Evolutionary conservation across 64 coral and sea anemone species (phyloP), one percentile per base, ranked within the genome.

Genomic region (Pocillopora damicornis): DNA sequence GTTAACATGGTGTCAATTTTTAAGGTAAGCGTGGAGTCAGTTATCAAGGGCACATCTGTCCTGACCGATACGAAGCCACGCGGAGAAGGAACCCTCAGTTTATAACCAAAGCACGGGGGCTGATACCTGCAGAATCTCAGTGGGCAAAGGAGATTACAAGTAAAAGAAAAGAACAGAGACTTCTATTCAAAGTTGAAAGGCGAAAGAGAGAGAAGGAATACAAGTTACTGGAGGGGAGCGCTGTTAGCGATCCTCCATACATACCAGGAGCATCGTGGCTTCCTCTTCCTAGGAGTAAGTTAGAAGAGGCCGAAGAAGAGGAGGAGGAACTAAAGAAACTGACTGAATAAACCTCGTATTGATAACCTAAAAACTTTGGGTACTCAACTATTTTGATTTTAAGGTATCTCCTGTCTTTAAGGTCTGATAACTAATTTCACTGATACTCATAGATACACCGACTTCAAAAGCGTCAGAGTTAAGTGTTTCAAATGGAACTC

Each of bases 71-170:
- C 25, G 90, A 95, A 72, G 88, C 81, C 1, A 89, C 84, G 1
- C 91, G 97, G 63, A 95, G 83, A 76, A 83, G 34, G 1, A 99
- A 91, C 75, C 97, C 93, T 5, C 90, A 92, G 64, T 88, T 99
- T 15, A 73, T 94, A 36, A 83, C 88, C 15, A 64, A 79, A 38
- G n/a, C 88, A 0, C 61, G 88, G 22, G 77, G 88, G 5, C 90
- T 80, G 2, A 79, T 89, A 67, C 18, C 17, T 12, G 93, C 90
- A 25, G 88, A 89, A 6, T 93, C 72, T 58, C 88, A 95, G 59
- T 95, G 97, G 97, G 22, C 93, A 15, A 61, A 71, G 20, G 93
- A 95, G 38, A 91, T 89, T 2, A 75, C 90, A 77, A 91, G 56
- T 20, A 88, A 74, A 42, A 91, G 90, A 67, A 94, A 92, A 59